These are phyloP conservation scores for Thalassoma bifasciatum DNA, from an alignment of 2,113 vertebrate genomes.

Conservation along the genomic window DNA sequence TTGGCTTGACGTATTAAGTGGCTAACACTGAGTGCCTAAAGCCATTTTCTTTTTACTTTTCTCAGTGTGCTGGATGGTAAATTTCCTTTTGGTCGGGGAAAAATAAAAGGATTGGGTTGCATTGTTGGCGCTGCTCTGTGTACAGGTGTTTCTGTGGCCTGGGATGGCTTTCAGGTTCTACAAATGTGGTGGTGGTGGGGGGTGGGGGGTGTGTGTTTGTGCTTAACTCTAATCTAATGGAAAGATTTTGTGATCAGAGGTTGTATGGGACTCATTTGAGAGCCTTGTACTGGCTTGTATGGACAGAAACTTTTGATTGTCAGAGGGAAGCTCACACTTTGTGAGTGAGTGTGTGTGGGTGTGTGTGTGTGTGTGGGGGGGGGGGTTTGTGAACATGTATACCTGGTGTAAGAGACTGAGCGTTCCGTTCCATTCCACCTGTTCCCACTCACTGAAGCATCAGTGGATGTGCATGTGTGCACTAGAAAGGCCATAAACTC, in stretches of 20 bases:
- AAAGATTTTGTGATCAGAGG: slow-evolving; percentile 65
- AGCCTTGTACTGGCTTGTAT: slow-evolving; percentile 57
- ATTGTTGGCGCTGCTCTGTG: slow-evolving; percentile 23
- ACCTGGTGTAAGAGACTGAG: slow-evolving; percentile 24
- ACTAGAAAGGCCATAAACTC: slow-evolving; percentile 59
- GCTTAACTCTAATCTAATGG: slow-evolving; percentile 63
- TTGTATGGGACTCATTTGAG: slow-evolving; percentile 72
- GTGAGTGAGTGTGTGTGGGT: slow-evolving; percentile 30
- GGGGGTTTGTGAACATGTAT: neutral
- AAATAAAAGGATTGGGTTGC: slow-evolving; percentile 34
- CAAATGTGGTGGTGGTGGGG: too few relatives aligned
- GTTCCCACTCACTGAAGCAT: slow-evolving; percentile 56
- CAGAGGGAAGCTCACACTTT: slow-evolving; percentile 16
- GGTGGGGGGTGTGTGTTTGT: too few relatives aligned
- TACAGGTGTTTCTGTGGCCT: slow-evolving; percentile 53
- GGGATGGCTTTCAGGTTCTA: slow-evolving; percentile 45
- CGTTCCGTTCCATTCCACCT: slow-evolving; percentile 65
- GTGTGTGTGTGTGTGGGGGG: too few relatives aligned
- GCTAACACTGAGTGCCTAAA: slow-evolving; percentile 38
- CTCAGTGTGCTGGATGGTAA: slow-evolving; percentile 27
- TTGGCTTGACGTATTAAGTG: slow-evolving; percentile 32
- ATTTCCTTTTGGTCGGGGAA: slow-evolving; percentile 46
- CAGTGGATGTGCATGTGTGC: slow-evolving; percentile 48
- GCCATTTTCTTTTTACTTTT: slow-evolving; percentile 45
- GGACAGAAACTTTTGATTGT: slow-evolving; percentile 33